These are phyloP conservation scores for Schizothorax lantsangensis DNA, from an alignment of 2,797 vertebrate species.

Conservation along the genomic window DNA sequence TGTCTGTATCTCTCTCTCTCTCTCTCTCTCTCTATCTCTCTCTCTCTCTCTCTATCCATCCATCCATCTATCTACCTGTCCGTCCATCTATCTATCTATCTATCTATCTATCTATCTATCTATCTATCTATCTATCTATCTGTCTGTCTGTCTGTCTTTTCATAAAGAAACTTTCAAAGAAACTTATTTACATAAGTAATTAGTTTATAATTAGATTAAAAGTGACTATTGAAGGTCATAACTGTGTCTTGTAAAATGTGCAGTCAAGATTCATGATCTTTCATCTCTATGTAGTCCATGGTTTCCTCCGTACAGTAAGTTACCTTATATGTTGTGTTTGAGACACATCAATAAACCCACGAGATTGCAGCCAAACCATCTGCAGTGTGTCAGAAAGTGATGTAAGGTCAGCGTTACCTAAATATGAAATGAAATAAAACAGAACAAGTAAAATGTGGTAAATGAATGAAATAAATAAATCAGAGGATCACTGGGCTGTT, in stretches of 20 bases:
- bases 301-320: neutral
- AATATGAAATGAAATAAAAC: conserved; percentile 58
- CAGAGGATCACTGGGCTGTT: conserved; percentile 70
- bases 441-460: conserved; percentile 35
- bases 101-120: too few relatives aligned
- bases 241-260: neutral
- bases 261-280: neutral
- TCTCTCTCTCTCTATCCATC: rapidly evolving
- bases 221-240: neutral
- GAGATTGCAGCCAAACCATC: neutral
- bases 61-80: rapidly evolving
- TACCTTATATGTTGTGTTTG: neutral
- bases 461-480: conserved; percentile 43
- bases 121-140: rapidly evolving
- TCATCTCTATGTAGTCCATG: neutral
- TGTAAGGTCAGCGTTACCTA: conserved; percentile 60
- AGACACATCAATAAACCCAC: neutral
- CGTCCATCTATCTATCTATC: rapidly evolving
- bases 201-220: neutral
- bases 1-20: neutral
- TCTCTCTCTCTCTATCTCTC: too few relatives aligned
- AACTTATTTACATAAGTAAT: neutral
- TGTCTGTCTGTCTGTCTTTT: neutral
- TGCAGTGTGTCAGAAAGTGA: neutral
- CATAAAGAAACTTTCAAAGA: neutral